Percentiles rank a stretch among this genome's conserved stretches.
phyloP scores from a whole-genome alignment of 2,797 vertebrate genomes.

The Microhierax caerulescens region DNA sequence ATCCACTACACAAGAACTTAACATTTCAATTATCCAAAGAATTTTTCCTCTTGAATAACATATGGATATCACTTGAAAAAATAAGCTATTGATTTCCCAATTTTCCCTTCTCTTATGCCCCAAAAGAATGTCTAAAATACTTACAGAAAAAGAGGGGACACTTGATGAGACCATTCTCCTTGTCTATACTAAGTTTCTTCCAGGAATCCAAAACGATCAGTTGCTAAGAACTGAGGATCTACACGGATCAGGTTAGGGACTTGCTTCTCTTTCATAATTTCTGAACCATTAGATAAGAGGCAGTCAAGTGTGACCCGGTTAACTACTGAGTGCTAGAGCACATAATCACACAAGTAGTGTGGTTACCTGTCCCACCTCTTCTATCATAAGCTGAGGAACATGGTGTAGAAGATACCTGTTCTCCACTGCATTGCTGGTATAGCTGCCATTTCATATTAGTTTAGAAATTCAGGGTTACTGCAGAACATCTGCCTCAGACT shows the following conservation, averaged over 20 bases:
- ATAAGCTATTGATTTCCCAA: neutral
- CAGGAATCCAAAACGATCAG: neutral
- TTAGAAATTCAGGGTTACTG: neutral
- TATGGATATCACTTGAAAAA: rapidly evolving
- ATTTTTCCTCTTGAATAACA: neutral
- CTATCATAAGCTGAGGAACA: neutral
- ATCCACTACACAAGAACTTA: neutral
- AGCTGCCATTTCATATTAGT: neutral
- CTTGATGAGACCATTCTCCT: neutral
- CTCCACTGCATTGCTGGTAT: neutral
- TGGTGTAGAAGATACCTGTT: neutral
- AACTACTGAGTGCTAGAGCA: neutral
- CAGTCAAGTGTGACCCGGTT: neutral
- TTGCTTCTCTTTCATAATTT: neutral
- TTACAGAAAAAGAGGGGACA: neutral
- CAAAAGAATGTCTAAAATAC: neutral
- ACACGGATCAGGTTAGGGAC: neutral
- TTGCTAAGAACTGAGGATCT: neutral
- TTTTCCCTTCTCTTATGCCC: neutral
- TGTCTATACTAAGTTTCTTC: neutral
- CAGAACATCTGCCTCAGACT: neutral
- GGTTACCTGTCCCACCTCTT: neutral
- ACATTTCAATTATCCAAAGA: neutral
- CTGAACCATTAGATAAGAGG: neutral
- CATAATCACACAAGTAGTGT: rapidly evolving